Percentiles rank a stretch among this genome's conserved stretches.
These are phyloP conservation scores for Drosophila subpulchrella DNA, from an alignment of 1,140 invertebrate genomes.

Conservation along the genomic window DNA sequence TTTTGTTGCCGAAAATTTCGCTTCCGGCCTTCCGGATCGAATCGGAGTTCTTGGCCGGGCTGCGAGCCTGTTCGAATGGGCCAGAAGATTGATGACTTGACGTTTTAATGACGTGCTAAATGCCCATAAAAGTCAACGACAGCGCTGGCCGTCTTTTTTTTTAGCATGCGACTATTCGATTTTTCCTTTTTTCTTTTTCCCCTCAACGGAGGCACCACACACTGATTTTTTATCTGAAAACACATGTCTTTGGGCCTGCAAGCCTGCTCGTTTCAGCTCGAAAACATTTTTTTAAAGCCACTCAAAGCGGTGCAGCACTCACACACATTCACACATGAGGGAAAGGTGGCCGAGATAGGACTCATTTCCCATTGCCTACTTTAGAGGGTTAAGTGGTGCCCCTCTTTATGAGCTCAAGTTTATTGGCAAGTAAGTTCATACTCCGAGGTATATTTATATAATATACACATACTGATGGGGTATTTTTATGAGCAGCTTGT, in stretches of 20 bases:
- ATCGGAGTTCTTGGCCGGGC: slow-evolving; percentile 42
- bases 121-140: slow-evolving; percentile 76
- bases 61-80: slow-evolving; percentile 82
- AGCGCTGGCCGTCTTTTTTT: slow-evolving; percentile 26
- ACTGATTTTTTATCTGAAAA: slow-evolving; percentile 40
- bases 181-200: slow-evolving; percentile 15
- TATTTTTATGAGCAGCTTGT: slow-evolving; percentile 12
- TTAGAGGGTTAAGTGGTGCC: slow-evolving; percentile 7
- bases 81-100: slow-evolving; percentile 85
- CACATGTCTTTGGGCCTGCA: slow-evolving; percentile 54
- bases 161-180: background rate
- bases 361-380: slow-evolving; percentile 28
- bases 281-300: slow-evolving; percentile 77
- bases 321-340: slow-evolving; percentile 5
- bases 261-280: slow-evolving; percentile 62
- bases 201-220: too few relatives aligned
- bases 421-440: slow-evolving; percentile 2
- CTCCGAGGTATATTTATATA: slow-evolving; percentile 11
- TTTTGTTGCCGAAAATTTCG: slow-evolving; percentile 27
- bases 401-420: slow-evolving; percentile 26
- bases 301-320: slow-evolving; percentile 18
- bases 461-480: slow-evolving; percentile 10
- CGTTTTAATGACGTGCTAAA: slow-evolving; percentile 84
- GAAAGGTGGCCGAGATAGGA: slow-evolving; percentile 5
- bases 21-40: slow-evolving; percentile 15